phyloP scores from a whole-genome alignment of 1,140 invertebrate genomes.

The Ceratoteleas bidentatus region DNA sequence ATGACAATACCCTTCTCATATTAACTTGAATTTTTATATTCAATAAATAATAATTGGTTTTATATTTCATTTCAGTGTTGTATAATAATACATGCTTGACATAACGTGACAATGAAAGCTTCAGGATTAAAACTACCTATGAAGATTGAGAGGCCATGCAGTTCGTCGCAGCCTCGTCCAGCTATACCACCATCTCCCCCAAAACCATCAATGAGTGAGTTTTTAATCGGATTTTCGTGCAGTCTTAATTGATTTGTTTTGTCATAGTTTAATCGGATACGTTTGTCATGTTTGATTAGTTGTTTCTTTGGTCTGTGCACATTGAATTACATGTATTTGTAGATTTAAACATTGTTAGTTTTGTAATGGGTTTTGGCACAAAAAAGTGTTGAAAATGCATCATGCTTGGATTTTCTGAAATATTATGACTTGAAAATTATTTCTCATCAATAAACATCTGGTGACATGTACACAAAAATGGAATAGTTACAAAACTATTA shows the following conservation, averaged over 20 bases:
- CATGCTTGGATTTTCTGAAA: no score
- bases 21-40: conserved; percentile 24
- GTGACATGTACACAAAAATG: no score
- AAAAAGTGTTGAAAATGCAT: no score
- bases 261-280: not conserved
- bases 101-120: conserved; percentile 66
- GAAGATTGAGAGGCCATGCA: conserved; percentile 67
- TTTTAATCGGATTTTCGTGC: no score
- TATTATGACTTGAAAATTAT: no score
- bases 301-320: no score
- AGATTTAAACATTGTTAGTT: no score
- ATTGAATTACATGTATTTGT: no score
- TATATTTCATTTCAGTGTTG: conserved; percentile 66
- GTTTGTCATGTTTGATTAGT: conserved; percentile 2
- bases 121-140: conserved; percentile 66
- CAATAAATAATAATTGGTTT: conserved; percentile 48
- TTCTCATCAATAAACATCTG: no score
- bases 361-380: no score
- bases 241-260: conserved; percentile 1
- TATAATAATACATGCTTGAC: conserved; percentile 62
- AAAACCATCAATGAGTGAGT: conserved; percentile 64
- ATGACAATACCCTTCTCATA: conserved; percentile 34
- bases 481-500: no score
- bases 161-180: conserved; percentile 62
- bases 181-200: conserved; percentile 60